Evolutionary conservation across 2,113 vertebrate species (phyloP), one percentile per base, ranked within the genome.

Genomic region (Tyrannus savana): DNA sequence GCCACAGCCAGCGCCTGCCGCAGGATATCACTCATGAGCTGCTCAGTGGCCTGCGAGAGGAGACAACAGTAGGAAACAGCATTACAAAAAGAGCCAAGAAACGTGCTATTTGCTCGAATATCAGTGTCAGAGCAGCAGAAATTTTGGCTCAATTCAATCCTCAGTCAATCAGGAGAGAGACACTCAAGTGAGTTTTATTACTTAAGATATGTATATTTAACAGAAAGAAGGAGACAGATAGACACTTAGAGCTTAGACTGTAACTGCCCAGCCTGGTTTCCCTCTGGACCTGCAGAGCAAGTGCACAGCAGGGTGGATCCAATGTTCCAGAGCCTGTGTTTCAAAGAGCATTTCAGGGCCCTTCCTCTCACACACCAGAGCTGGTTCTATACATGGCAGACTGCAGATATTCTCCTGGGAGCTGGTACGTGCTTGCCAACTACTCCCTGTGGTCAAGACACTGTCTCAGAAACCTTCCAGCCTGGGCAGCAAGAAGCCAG

Each of bases 11-110:
- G 97, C 2, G 99, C 98, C 74, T 99, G 99, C 94, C 99, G 98
- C 49, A 99, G 98, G 94, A 99, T 97, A 84, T 99, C 99, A 42
- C 97, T 99, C 96, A 98, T 98, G 95, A 99, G 99, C 98, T 99
- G 99, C 59, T 99, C 98, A 1, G 99, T 99, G 33, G 99, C 99
- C 99, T 99, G 58, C 9, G 63, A 97, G 3, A 80, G 87, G 95
- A 90, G 41, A 88, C 5, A 56, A 13, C 25, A 10, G 95, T 23
- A 94, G 50, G 41, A 53, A 23, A 72, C 19, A 55, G 58, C 68
- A 27, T 8, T 28, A 80, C 12, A 17, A 66, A 63, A 68, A 49
- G 4, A 53, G 35, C 31, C 81, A 58, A 72, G 47, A 56, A 81
- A 68, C 5, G 4, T 4, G 42, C 12, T 67, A 17, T 62, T 69